These are phyloP conservation scores for Rhagologus leucostigma DNA, from an alignment of 2,113 vertebrate genomes.

Conservation along the genomic window DNA sequence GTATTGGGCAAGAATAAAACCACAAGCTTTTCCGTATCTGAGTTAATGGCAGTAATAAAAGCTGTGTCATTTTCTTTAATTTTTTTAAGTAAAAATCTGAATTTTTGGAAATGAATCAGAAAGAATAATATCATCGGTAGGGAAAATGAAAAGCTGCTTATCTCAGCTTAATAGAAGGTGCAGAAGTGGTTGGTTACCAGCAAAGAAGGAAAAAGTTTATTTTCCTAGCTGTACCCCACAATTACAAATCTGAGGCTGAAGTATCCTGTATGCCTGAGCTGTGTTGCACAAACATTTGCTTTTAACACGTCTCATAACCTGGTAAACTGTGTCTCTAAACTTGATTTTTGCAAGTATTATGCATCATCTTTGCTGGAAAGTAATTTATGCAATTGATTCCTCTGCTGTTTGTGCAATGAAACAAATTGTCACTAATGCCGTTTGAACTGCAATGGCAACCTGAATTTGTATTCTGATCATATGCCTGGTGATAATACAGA, in stretches of 20 bases:
- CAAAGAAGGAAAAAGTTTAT: neutral
- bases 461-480: neutral
- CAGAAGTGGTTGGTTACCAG: neutral
- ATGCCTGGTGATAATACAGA: neutral
- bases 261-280: neutral
- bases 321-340: neutral
- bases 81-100: neutral
- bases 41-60: neutral
- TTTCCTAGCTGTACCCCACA: neutral
- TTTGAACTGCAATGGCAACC: neutral
- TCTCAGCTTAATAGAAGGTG: neutral
- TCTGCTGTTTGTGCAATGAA: neutral
- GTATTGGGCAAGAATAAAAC: fast-evolving
- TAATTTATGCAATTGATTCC: neutral
- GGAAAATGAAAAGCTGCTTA: neutral
- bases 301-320: neutral
- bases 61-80: neutral
- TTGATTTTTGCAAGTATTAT: neutral
- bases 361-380: neutral
- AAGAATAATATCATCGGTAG: neutral
- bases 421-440: neutral
- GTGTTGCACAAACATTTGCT: neutral
- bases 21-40: neutral
- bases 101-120: neutral
- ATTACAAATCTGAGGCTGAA: fast-evolving